Evolutionary conservation across 2,888 invertebrate genomes (phyloP), one percentile per base, ranked within the genome.

Genomic region (Strigamia crassipes): DNA sequence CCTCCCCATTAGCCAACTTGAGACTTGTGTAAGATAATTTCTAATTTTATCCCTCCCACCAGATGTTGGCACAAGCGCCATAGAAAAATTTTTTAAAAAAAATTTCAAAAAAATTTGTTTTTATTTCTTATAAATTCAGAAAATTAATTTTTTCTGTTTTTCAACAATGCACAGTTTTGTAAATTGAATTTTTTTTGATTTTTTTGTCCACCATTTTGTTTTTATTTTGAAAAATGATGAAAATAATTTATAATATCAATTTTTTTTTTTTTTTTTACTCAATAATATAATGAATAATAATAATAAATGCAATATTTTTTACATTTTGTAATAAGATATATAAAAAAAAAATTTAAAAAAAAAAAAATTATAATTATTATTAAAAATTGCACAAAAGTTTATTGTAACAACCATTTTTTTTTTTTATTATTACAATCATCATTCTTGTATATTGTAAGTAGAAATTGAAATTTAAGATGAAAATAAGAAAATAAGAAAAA

Each of bases 401-500:
- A 61, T 61, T 61, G 61, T 61, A 61, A 12, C 61, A 61, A 23
- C 21, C 61, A 18, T 61, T 61, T 61, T 61, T 61, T n/a, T n/a
- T 61, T 61, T 61, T 61, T 61, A n/a, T n/a, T 18, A 18, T 61
- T 18, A 15, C 21, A 18, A 61, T 61, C 21, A 61, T 61, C 21
- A 61, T 61, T 61, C 61, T n/a, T 61, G 61, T 61, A 61, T 61
- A 61, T 61, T 61, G 61, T 61, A 61, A 61, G 61, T 61, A 61
- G 61, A 61, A 61, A 61, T 46, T 46, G 42, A 61, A 51, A 51
- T 61, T 61, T 61, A 61, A 21, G 21, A 61, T 18, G 21, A 61
- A 61, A 21, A 21, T 61, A 61, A 21, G 61, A 56, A 18, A 56
- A 56, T n/a, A 56, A 10, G 15, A 56, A 61, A 61, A 61, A 21